These are phyloP conservation scores for Seira musarum DNA, from an alignment of 2,888 invertebrate species.

Conservation along the genomic window DNA sequence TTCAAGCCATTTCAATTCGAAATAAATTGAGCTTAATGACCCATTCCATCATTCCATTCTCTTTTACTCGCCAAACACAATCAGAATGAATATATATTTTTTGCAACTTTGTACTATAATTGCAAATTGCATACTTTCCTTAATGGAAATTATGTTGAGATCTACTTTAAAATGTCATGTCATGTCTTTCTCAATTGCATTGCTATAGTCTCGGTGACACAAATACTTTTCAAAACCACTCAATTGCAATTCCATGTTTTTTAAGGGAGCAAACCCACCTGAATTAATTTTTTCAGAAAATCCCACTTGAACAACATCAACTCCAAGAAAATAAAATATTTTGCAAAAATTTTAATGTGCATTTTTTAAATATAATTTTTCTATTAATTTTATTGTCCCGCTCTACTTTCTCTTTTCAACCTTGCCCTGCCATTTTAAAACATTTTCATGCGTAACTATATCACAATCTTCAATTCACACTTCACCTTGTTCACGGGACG, in stretches of 20 bases:
- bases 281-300: no score
- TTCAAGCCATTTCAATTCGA: no score
- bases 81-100: background rate
- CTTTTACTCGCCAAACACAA: background rate
- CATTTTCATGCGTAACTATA: background rate
- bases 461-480: background rate
- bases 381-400: background rate
- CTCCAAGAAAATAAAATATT: background rate
- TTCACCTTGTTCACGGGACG: background rate
- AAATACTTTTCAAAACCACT: background rate
- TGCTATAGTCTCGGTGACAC: no score
- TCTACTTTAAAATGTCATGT: background rate
- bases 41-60: conserved; percentile 23
- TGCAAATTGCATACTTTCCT: background rate
- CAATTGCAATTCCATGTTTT: background rate
- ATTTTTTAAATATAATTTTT: background rate
- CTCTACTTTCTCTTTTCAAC: background rate
- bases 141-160: background rate
- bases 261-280: background rate
- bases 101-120: background rate
- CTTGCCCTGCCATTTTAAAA: background rate
- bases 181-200: no score
- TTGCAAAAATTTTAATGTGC: background rate
- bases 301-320: background rate
- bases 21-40: conserved; percentile 51